Base-by-base conservation (phyloP, 2,113 vertebrate genomes). In the Odontophorus gujanensis region DNA sequence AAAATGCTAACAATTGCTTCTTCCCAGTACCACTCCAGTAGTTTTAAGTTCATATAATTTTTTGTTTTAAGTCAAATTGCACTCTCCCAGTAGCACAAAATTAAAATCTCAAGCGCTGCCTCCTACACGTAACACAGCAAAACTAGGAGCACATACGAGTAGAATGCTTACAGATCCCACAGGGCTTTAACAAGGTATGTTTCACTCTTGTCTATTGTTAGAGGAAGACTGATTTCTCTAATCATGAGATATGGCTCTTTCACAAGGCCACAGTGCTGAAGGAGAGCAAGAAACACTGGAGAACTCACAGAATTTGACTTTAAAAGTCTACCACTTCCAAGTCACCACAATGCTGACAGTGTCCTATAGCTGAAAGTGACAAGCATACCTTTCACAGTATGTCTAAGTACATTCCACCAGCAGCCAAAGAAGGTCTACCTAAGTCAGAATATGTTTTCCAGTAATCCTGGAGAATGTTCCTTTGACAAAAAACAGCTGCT, bases 221-320 rank as follows among this genome's bases (percentile, higher is more conserved):
- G n/a, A 81, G 36, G 36, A 69, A 90, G 95, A 88, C 30, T 38
- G 50, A 90, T 94, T 94, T 82, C n/a, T 84, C 84, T 79, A 76
- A 69, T 50, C 79, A 59, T 34, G 73, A 26, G 45, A 61, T 55
- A 63, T 9, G 55, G 58, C 36, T 36, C 53, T 79, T 57, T 48
- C 62, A 61, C 50, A 76, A 53, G 50, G 63, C 73, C 1, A 0
- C 18, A 57, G 45, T 4, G 2, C 30, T 6, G 7, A 13, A 74
- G 28, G 18, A 7, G 5, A 62, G 61, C 13, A 65, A 55, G 47
- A 40, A 90, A 7, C 45, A 25, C 36, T 36, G 11, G 61, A n/a
- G 17, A 73, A 20, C 9, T 34, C 18, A 25, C 16, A 36, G n/a
- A 53, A 72, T 71, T 86, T 51, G 30, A 20, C 42, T 57, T 90